Conservation (phyloP, 2,797 vertebrate genomes). For the Lagodon rhomboides region DNA sequence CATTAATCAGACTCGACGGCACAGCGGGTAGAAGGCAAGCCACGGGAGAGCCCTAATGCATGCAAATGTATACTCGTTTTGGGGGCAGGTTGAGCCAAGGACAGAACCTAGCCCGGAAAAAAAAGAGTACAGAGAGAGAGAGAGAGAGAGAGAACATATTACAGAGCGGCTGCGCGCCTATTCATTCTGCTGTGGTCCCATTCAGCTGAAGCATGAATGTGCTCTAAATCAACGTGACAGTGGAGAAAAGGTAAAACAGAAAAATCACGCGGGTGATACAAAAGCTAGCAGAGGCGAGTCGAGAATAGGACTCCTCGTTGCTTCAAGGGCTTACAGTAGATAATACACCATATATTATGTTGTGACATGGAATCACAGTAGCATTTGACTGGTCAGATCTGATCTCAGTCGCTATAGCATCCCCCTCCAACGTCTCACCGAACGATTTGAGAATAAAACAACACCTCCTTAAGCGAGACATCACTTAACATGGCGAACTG, state of each 20-base stretch:
- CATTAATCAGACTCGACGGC: conserved; percentile 86
- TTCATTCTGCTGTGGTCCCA: conserved; percentile 48
- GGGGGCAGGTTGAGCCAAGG: conserved; percentile 84
- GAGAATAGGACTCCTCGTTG: background rate
- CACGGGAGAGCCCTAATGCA: conserved; percentile 85
- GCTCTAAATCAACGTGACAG: conserved; percentile 58
- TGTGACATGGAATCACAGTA: conserved; percentile 6
- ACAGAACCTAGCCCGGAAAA: conserved; percentile 65
- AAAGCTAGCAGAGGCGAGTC: conserved; percentile 10
- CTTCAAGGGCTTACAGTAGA: conserved; percentile 6
- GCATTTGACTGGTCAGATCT: conserved; percentile 36
- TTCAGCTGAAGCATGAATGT: conserved; percentile 46
- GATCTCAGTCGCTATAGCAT: conserved; percentile 39
- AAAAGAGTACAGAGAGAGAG: conserved; percentile 11
- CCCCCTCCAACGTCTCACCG: background rate
- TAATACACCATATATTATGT: background rate
- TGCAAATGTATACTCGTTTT: conserved; percentile 86
- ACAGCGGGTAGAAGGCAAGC: conserved; percentile 83
- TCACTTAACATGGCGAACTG: conserved; percentile 51
- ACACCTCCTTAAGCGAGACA: conserved; percentile 50
- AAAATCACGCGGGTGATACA: conserved; percentile 18
- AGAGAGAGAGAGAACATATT: conserved; percentile 44
- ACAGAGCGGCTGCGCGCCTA: conserved; percentile 19
- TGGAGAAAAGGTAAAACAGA: conserved; percentile 36
- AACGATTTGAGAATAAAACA: conserved; percentile 42